Percentiles rank a stretch among this genome's conserved stretches.
phyloP scores from a whole-genome alignment of 2,888 invertebrate genomes.

The Cactoblastis cactorum region DNA sequence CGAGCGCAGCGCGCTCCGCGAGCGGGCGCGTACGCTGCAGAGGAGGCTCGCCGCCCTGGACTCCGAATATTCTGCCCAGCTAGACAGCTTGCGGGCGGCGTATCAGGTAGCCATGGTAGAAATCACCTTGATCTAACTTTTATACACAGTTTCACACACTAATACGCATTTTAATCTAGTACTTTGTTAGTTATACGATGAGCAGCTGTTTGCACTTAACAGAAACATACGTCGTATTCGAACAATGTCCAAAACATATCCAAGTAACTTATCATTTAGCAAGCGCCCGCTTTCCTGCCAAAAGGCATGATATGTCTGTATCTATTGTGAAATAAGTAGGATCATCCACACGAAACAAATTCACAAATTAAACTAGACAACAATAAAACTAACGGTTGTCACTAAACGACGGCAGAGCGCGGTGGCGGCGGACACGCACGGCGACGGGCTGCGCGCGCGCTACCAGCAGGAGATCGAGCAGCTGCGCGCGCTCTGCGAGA shows the following conservation, averaged over 20 bases:
- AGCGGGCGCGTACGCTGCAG: constrained; percentile 85
- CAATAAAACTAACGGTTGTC: too few species aligned
- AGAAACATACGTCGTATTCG: too few species aligned
- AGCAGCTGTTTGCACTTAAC: too few species aligned
- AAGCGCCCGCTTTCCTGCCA: too few species aligned
- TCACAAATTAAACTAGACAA: too few species aligned
- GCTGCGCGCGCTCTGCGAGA: constrained; percentile 91
- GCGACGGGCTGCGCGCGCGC: constrained; percentile 83
- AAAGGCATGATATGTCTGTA: too few species aligned
- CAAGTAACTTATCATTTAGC: too few species aligned
- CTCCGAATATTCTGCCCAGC: constrained; percentile 90
- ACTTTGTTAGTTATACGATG: not conserved
- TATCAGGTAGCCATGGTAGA: constrained; percentile 75
- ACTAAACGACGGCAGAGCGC: too few species aligned
- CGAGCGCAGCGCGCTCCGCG: constrained; percentile 80
- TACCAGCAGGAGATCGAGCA: constrained; percentile 94
- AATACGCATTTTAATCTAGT: not conserved
- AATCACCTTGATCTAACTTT: not conserved
- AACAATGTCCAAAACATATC: too few species aligned
- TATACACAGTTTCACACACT: constrained; percentile 32
- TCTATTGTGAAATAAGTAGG: too few species aligned
- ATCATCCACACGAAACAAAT: too few species aligned
- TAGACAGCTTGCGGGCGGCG: constrained; percentile 87
- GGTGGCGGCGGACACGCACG: constrained; percentile 78
- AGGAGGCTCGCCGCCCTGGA: constrained; percentile 86